These are phyloP conservation scores for Apistogramma diplotaenia DNA, from an alignment of 2,113 vertebrate genomes.

Conservation along the genomic window DNA sequence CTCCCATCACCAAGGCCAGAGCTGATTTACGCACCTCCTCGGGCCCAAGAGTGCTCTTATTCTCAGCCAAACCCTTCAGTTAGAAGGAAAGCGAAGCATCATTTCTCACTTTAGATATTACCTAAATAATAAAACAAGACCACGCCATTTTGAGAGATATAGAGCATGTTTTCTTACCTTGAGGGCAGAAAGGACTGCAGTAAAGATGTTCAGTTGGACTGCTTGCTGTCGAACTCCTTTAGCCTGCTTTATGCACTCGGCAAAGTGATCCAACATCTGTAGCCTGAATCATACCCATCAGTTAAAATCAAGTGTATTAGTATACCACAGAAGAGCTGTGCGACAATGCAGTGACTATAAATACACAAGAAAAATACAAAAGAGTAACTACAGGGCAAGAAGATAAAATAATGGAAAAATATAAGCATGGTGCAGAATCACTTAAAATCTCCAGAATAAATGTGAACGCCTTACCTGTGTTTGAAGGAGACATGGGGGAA, in stretches of 20 bases:
- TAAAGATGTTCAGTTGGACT: constrained; percentile 98
- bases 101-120: neutral
- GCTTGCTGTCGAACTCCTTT: constrained; percentile 98
- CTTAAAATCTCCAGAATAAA: neutral
- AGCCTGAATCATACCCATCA: constrained; percentile 74
- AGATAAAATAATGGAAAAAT: neutral
- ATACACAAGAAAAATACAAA: neutral
- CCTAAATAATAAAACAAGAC: neutral
- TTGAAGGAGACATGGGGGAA: constrained; percentile 99
- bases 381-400: neutral
- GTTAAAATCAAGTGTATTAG: neutral
- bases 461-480: constrained; percentile 81
- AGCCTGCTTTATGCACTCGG: constrained; percentile 98
- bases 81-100: neutral
- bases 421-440: neutral
- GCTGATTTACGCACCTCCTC: constrained; percentile 98
- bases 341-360: neutral
- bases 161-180: constrained; percentile 81
- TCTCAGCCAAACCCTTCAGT: constrained; percentile 94
- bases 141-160: neutral
- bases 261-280: constrained; percentile 99
- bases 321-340: neutral
- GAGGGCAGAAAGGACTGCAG: constrained; percentile 95
- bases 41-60: constrained; percentile 95
- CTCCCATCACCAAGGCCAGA: constrained; percentile 96